Evolutionary conservation across 2,888 invertebrate genomes (phyloP).

Genomic region (Melieria picta): DNA sequence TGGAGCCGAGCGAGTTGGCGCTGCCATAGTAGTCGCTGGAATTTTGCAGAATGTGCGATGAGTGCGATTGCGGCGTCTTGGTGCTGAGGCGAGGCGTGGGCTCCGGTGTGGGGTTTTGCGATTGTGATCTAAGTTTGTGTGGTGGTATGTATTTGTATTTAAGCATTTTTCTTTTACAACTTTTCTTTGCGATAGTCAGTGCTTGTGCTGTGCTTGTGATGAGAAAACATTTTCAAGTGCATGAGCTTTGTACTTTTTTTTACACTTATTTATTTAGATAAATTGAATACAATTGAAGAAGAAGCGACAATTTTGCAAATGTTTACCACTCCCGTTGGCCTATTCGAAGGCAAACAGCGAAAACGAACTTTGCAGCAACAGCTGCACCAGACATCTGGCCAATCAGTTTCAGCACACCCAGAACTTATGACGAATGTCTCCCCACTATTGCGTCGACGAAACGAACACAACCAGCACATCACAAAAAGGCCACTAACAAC

Average conservation of each 20-base stretch:
- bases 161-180: slow-evolving; percentile 50
- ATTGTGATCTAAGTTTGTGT: slow-evolving; percentile 56
- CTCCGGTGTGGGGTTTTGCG: slow-evolving; percentile 57
- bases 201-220: background rate
- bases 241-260: background rate
- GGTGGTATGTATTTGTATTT: slow-evolving; percentile 62
- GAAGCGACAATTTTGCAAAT: no score
- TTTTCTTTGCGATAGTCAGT: slow-evolving; percentile 11
- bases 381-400: no score
- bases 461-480: no score
- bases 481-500: no score
- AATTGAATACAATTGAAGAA: no score
- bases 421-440: no score
- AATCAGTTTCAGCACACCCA: no score
- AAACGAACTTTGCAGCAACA: no score
- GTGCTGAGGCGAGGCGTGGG: slow-evolving; percentile 54
- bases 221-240: background rate
- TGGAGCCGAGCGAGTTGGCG: slow-evolving; percentile 50
- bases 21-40: slow-evolving; percentile 54
- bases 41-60: slow-evolving; percentile 48
- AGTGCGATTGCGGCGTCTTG: slow-evolving; percentile 40
- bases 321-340: no score
- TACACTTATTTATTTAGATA: no score
- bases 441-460: no score
- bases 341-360: no score